Evolutionary conservation across 2,797 vertebrate species (phyloP), one percentile per base, ranked within the genome.

Genomic region (Carapus acus): DNA sequence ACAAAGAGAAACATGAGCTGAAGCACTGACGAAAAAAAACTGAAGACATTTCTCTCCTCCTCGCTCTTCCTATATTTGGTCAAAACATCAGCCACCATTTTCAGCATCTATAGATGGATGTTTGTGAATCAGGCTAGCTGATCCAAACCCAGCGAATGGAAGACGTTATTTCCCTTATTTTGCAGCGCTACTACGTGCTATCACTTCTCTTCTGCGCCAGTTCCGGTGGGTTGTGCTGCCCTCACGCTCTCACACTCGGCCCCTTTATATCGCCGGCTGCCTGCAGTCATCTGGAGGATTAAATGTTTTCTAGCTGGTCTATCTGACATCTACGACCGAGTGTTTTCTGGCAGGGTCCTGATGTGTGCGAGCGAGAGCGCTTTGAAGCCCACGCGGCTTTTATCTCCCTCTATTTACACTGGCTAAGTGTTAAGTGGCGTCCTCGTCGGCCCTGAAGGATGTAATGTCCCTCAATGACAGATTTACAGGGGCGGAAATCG

Each of bases 371-470:
- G 39, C 49, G 70, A 57, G 55, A 41, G 49, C 24, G 50, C 68
- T 82, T 78, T 86, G 79, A 84, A 83, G 74, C 76, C 65, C 0
- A 7, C 65, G 37, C 27, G 76, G 54, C 75, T 83, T 83, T 82
- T 67, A 83, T 83, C 62, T 71, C 47, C 46, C 62, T 74, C 55
- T 83, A 57, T 85, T 83, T 84, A 80, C 68, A 65, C 49, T 72
- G 67, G 71, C 70, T 74, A 79, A 73, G 84, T 83, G 82, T 83
- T 83, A 80, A 81, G 79, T 81, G 64, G 77, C 54, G 48, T 65
- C 79, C 74, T 77, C 37, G 8, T 79, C 71, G 3, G 53, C 55
- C 51, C 69, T 76, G 65, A 74, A 79, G 76, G 73, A 75, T 78
- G 71, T 71, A 77, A 79, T 69, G 54, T 54, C 18, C 68, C 24